Evolutionary conservation across 2,113 vertebrate species (phyloP).

Genomic region (Gasterosteus aculeatus): DNA sequence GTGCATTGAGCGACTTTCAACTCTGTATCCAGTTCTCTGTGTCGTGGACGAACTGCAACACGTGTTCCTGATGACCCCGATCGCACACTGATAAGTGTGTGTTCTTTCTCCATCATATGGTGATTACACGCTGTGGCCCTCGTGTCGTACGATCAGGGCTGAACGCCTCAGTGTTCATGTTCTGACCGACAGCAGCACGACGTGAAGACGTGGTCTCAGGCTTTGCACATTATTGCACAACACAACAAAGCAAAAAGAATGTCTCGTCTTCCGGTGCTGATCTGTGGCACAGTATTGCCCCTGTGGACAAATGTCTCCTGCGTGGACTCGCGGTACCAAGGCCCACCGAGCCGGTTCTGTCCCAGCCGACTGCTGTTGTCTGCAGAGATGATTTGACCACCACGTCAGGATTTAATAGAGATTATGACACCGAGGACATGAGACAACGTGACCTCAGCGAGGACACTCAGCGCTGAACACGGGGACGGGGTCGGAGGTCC

Average conservation of each 20-base stretch:
- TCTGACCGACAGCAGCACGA: neutral
- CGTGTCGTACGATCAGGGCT: neutral
- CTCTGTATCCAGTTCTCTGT: too few species aligned
- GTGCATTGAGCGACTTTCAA: too few species aligned
- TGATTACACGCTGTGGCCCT: neutral
- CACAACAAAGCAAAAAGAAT: neutral
- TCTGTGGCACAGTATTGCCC: too few species aligned
- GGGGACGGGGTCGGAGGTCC: neutral
- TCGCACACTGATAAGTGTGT: neutral
- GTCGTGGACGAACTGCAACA: too few species aligned
- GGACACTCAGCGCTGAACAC: neutral
- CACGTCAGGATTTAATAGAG: constrained; percentile 6
- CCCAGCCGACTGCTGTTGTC: neutral
- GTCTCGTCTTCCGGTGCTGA: neutral
- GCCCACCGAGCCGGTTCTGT: neutral
- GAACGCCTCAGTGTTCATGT: neutral
- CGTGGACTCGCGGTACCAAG: neutral
- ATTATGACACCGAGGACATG: constrained; percentile 26
- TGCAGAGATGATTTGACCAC: constrained; percentile 18
- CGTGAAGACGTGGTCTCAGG: neutral
- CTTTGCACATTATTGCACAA: neutral
- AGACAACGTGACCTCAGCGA: constrained; percentile 42
- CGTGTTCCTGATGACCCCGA: neutral
- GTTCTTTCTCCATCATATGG: neutral
- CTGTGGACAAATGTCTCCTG: neutral